A percentile compares a stretch with the other conserved stretches of the same genome.
phyloP scores from a whole-genome alignment of 2,888 invertebrate genomes.

The Spatulosminthurus flaviceps region DNA sequence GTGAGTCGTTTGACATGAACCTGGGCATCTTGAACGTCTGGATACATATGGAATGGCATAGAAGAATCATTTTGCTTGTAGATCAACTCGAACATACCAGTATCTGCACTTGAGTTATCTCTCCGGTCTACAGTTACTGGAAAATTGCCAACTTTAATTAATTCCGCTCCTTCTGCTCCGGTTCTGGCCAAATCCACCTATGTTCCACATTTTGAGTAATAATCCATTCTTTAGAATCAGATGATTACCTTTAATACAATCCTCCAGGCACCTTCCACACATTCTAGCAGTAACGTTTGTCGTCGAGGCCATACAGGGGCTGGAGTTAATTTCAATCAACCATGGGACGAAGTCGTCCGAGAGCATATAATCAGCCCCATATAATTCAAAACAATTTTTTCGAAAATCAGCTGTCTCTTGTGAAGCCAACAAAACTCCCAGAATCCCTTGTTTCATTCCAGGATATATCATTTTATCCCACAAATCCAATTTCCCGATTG shows the following conservation, averaged over 20 bases:
- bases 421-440: constrained; percentile 79
- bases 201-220: not conserved
- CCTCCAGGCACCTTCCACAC: constrained; percentile 81
- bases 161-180: no score
- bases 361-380: constrained; percentile 92
- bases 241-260: constrained; percentile 81
- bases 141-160: no score
- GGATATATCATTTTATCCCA: constrained; percentile 73
- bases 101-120: constrained; percentile 74
- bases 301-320: constrained; percentile 85
- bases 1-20: no score
- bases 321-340: constrained; percentile 91
- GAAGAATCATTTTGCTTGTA: constrained; percentile 81
- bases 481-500: constrained; percentile 19
- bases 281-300: constrained; percentile 84
- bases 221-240: not conserved
- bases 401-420: constrained; percentile 71
- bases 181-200: no score
- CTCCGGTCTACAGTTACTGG: constrained; percentile 81
- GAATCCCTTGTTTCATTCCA: constrained; percentile 83
- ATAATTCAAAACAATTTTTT: constrained; percentile 84
- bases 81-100: constrained; percentile 81
- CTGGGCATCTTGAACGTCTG: no score
- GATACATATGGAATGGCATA: constrained; percentile 38
- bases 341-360: constrained; percentile 85